Base-by-base conservation (phyloP, 2,888 invertebrate species). In the Chaetogeoica ovagalla region DNA sequence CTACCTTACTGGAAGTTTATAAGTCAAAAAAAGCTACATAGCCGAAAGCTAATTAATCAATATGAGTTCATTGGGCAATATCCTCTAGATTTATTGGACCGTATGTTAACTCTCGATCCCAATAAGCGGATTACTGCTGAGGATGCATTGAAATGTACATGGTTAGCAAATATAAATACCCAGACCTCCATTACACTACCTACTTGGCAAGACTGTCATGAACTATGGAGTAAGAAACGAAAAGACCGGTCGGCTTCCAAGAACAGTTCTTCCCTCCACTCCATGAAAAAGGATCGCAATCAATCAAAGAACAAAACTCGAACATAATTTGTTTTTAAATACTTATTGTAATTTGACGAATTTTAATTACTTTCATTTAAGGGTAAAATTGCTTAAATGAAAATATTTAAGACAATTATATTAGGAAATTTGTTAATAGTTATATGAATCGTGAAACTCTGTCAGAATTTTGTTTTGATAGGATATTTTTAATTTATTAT, bases 141-240 rank as follows among this genome's bases (percentile, higher is more conserved):
- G 83, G 94, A 96, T 85, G 98, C 98, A 5, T 90, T 99, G 9
- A 92, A 93, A 86, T 94, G 94, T 83, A 90, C 93, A 30, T 99
- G 98, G 98, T 88, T 99, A 77, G 93, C 92, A 87, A 93, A 93
- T 86, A 92, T 98, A 71, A 91, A 94, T 85, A 95, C 96, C 17
- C 94, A 94, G 85, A 92, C 92, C 73, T 91, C 91, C 3, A 94
- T 94, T 0, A 91, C 92, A 86, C 88, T 98, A 83, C 98, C 98
- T 0, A 94, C 93, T 39, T 95, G 96, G 92, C 98, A 99, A 87
- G 99, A 99, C 88, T 99, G 99, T 86, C 99, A 99, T 88, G 99
- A 99, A 87, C 89, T 99, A 85, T 99, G 98, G 98, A 96, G 97
- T 85, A 99, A 99, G 88, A 95, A 94, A 86, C 91, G 96, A n/a